Evolutionary conservation across 1,140 invertebrate species (phyloP).

Genomic region (Drosophila chauvacae): DNA sequence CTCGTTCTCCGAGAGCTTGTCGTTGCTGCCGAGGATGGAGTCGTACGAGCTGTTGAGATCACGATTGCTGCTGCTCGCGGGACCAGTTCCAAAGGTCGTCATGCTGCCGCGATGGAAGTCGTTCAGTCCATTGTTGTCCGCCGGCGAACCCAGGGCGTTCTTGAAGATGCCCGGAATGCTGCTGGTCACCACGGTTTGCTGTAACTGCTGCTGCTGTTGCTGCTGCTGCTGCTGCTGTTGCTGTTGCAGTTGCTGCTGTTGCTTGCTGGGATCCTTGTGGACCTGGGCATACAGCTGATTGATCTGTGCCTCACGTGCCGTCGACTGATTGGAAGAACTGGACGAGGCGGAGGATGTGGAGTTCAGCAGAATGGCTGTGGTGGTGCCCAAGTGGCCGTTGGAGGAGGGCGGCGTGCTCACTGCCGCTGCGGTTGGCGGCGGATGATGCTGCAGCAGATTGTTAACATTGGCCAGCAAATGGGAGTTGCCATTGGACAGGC

Average conservation of each 20-base stretch:
- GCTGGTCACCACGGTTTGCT: slow-evolving; percentile 21
- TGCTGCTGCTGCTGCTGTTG: slow-evolving; percentile 39
- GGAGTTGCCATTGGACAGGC: slow-evolving; percentile 72
- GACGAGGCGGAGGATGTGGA: slow-evolving; percentile 76
- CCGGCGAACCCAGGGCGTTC: slow-evolving; percentile 68
- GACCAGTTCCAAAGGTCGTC: slow-evolving; percentile 75
- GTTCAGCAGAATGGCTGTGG: slow-evolving; percentile 74
- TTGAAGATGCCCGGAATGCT: slow-evolving; percentile 77
- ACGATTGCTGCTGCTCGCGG: slow-evolving; percentile 69
- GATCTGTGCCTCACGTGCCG: slow-evolving; percentile 78
- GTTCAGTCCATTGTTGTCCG: slow-evolving; percentile 65
- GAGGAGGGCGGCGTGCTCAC: slow-evolving; percentile 22
- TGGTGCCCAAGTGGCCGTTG: slow-evolving; percentile 73
- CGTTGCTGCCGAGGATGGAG: slow-evolving; percentile 84
- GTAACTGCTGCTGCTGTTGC: slow-evolving; percentile 25
- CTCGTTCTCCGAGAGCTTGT: slow-evolving; percentile 82
- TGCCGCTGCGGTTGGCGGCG: slow-evolving; percentile 37
- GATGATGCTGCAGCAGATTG: slow-evolving; percentile 74
- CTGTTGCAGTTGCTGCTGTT: slow-evolving; percentile 40
- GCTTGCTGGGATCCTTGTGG: slow-evolving; percentile 83
- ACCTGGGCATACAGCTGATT: slow-evolving; percentile 84
- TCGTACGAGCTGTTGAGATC: slow-evolving; percentile 84
- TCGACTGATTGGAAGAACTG: slow-evolving; percentile 71
- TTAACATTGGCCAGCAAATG: slow-evolving; percentile 73
- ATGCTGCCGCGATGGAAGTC: slow-evolving; percentile 82